Evolutionary conservation across 2,113 vertebrate species (phyloP).

Genomic region (Plotosus lineatus): DNA sequence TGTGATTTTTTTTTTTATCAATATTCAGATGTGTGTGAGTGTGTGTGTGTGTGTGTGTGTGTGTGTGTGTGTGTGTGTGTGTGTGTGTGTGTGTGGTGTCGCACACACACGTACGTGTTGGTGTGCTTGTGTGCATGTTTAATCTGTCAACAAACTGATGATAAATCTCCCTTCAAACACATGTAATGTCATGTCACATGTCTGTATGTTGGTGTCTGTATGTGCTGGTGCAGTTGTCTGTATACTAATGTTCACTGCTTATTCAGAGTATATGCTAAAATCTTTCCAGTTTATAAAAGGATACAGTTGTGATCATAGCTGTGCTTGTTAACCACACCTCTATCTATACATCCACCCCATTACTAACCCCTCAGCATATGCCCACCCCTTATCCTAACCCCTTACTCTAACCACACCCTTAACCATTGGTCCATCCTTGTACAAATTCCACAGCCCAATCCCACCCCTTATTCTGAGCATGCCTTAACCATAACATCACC

Average conservation of each 20-base stretch:
- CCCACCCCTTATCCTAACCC: not conserved
- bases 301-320: not conserved
- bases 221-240: too few relatives aligned
- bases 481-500: not conserved
- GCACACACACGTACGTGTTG: too few relatives aligned
- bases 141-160: not conserved
- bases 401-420: not conserved
- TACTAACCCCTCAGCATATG: not conserved
- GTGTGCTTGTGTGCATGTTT: not conserved
- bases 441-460: too few relatives aligned
- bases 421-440: too few relatives aligned
- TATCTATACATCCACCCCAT: not conserved
- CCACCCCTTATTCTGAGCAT: not conserved
- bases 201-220: too few relatives aligned
- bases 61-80: not conserved
- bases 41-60: not conserved
- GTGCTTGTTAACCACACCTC: not conserved
- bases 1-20: constrained; percentile 10
- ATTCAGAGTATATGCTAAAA: too few relatives aligned
- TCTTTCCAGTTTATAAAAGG: too few relatives aligned
- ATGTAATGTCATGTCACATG: too few relatives aligned
- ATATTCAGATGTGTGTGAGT: not conserved
- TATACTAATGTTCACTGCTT: too few relatives aligned
- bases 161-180: not conserved
- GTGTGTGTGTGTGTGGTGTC: not conserved